Base-by-base conservation (phyloP, 2,888 invertebrate species). In the Campaea margaritaria region DNA sequence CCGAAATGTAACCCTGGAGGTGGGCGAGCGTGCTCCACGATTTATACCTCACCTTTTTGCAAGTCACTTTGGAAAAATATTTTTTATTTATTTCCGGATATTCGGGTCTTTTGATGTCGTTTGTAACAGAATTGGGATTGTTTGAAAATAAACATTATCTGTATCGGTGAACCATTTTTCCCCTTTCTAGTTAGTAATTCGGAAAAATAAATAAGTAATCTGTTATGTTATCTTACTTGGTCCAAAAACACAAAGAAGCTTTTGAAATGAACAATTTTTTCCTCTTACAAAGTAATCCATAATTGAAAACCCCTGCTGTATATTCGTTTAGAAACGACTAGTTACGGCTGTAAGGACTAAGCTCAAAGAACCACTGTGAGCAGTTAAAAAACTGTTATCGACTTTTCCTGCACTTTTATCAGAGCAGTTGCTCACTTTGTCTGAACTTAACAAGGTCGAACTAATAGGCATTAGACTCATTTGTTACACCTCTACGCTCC, bases 41-140 rank as follows among this genome's bases (percentile, higher is more conserved):
- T 89, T 90, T 90, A 89, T 90, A 85, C 81, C 81, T 80, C 64
- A 69, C 85, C 86, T 85, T 83, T 83, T 85, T 77, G 78, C 84
- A 74, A 83, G 81, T 83, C 81, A 82, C 82, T 85, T 82, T 79
- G 83, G 78, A 76, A 86, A 87, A 87, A 85, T 79, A 82, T 85
- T 86, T 87, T 86, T 87, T 88, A 86, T 89, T 91, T 90, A 85
- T 84, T 86, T 85, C 84, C 86, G 86, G 85, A 82, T 86, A 86
- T 87, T 89, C 85, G 83, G 76, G 69, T 83, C 87, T 81, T 91
- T 92, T 91, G 88, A 89, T 86, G 86, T 86, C 82, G 82, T 82
- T 85, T 86, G 83, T 86, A 79, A 83, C 77, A 76, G 77, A 79
- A 81, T 82, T 81, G 78, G 78, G 74, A 81, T 82, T 83, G 79